Percentiles rank a stretch among this genome's conserved stretches.
Evolutionary conservation across 2,113 vertebrate genomes (phyloP).

Genomic region (western clawed frog (Xenopus tropicalis)): DNA sequence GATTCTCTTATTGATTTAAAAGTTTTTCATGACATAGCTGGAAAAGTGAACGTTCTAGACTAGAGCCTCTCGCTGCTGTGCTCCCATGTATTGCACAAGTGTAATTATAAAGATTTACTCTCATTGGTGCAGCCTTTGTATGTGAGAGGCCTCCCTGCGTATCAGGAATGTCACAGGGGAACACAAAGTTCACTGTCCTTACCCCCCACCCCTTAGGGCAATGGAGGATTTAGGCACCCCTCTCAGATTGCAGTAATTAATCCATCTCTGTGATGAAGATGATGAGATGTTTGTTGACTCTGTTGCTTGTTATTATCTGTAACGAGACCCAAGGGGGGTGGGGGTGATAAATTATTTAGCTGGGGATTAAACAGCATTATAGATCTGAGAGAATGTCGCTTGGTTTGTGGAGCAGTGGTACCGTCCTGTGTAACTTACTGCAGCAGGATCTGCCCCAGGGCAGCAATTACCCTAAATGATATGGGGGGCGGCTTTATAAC

Average conservation of each 20-base stretch:
- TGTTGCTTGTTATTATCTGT: slow-evolving; percentile 20
- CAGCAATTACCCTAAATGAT: no score
- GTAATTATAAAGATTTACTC: no score
- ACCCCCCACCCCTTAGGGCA: no score
- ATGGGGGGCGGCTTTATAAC: background rate
- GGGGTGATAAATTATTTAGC: slow-evolving; percentile 15
- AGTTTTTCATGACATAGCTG: no score
- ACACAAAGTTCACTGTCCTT: background rate
- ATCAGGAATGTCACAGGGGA: background rate
- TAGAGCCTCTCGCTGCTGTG: background rate
- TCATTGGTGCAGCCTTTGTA: background rate
- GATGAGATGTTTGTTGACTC: slow-evolving; percentile 25
- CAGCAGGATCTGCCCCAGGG: no score
- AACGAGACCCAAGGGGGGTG: slow-evolving; percentile 15
- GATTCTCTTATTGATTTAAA: no score
- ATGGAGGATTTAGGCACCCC: background rate
- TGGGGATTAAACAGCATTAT: background rate
- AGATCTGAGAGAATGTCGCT: background rate
- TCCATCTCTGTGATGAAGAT: background rate
- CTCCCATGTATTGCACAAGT: no score
- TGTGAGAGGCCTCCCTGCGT: background rate
- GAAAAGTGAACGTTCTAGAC: no score
- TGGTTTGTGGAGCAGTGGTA: no score
- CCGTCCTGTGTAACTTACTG: no score
- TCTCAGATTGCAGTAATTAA: slow-evolving; percentile 26